Base-by-base conservation (phyloP, 2,888 invertebrate genomes). In the Tachina fera region DNA sequence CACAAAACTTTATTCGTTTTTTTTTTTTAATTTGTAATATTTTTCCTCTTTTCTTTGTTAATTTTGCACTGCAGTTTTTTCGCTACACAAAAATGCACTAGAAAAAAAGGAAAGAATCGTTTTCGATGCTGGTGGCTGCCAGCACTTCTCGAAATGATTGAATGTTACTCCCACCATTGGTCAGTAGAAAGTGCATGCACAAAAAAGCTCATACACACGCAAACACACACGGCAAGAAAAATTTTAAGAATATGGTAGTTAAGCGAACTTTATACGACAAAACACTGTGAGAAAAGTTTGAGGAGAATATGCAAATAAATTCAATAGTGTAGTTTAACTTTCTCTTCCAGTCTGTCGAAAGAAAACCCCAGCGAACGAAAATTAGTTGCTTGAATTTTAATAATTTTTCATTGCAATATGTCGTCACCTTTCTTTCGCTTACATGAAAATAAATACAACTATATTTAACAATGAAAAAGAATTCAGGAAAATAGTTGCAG, bases 81-180 rank as follows among this genome's bases (percentile, higher is more conserved):
- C 45, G 51, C 65, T 56, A 76, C 41, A 71, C 71, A 65, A 77
- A 60, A 70, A 22, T 81, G 81, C 81, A 82, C n/a, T 70, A 63
- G 75, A 41, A 71, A 82, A 82, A 82, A 49, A 49, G 47, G 3
- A 60, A 65, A 72, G 63, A 79, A 72, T 45, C 11, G n/a, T 19
- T 39, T 78, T 70, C 43, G 22, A 45, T 61, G 39, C 16, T 71
- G 39, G 45, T 65, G 75, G 79, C 76, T 58, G 60, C 61, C 79
- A 72, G 71, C 47, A 72, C 75, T 65, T 79, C 76, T 80, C 75
- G 63, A 47, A 83, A 83, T 83, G 86, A 83, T 83, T 79, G 82
- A 86, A 86, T 83, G 79, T 70, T 76, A 72, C 83, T 51, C 31
- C 75, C 51, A 80, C 79, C 79, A 76, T 51, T 67, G 77, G 74